Conservation (phyloP, 2,888 invertebrate genomes). For the Cistogaster globosa region DNA sequence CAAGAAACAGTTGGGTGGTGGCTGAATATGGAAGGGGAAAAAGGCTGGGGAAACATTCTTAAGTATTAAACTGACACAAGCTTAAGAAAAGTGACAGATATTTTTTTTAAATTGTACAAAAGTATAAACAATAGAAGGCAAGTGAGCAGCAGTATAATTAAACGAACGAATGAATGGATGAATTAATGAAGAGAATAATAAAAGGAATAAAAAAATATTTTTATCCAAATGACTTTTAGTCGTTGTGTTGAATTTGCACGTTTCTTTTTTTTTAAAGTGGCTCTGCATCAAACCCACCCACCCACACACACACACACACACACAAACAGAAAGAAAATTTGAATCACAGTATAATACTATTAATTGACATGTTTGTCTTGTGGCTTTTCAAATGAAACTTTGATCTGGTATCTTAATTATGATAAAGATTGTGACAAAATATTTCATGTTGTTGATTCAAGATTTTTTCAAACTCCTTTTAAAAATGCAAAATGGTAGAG, state of each 20-base stretch:
- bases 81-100: constrained; percentile 28
- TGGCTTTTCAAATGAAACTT: constrained; percentile 22
- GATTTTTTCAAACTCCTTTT: too few species aligned
- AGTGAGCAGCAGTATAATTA: constrained; percentile 52
- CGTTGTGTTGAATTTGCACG: background rate
- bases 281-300: background rate
- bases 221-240: constrained; percentile 2
- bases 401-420: constrained; percentile 2
- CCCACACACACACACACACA: background rate
- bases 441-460: background rate
- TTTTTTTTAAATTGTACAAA: constrained; percentile 20
- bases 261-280: background rate
- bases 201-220: constrained; percentile 8
- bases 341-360: constrained; percentile 11
- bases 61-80: constrained; percentile 57
- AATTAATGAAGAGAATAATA: constrained; percentile 17
- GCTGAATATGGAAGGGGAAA: background rate
- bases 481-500: too few species aligned
- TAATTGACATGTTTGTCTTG: constrained; percentile 40
- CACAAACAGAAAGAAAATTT: background rate
- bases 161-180: constrained; percentile 23
- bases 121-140: constrained; percentile 11
- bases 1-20: constrained; percentile 14
- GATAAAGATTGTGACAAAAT: constrained; percentile 13
- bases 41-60: constrained; percentile 30